phyloP scores from a whole-genome alignment of 1,140 invertebrate species.

The Schlechtendalia chinensis region DNA sequence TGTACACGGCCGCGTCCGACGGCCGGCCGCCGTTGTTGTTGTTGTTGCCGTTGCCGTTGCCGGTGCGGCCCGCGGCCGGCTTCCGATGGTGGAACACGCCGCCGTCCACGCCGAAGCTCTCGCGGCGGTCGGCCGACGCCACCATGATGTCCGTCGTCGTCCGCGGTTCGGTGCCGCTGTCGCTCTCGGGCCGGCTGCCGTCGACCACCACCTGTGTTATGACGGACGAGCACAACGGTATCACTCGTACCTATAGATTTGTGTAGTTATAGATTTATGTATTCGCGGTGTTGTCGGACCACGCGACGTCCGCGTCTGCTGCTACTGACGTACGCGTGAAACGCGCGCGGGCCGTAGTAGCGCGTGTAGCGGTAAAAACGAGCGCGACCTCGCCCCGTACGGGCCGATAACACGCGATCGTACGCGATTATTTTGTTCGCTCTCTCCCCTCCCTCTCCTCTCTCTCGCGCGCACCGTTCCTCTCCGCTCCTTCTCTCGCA shows the following conservation, averaged over 20 bases:
- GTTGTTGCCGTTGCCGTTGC: background rate
- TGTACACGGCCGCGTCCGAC: constrained; percentile 52
- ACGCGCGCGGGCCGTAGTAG: too few relatives aligned
- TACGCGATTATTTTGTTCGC: background rate
- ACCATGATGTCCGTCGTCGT: too few relatives aligned
- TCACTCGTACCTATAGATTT: too few relatives aligned
- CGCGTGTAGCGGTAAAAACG: background rate
- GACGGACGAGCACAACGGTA: background rate
- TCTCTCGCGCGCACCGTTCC: too few relatives aligned
- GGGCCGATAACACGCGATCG: background rate
- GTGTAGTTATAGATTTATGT: too few relatives aligned
- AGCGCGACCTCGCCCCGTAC: constrained; percentile 2
- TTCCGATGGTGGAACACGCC: constrained; percentile 31
- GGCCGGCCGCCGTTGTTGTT: constrained; percentile 45
- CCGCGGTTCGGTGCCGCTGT: too few relatives aligned
- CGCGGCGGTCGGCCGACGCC: constrained; percentile 45
- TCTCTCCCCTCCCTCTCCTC: background rate
- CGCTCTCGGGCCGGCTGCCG: background rate
- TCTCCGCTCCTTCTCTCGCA: too few relatives aligned
- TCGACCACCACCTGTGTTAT: background rate
- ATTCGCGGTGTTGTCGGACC: too few relatives aligned
- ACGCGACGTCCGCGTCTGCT: too few relatives aligned
- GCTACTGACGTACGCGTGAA: background rate
- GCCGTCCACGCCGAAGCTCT: constrained; percentile 37
- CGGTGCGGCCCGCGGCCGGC: too few relatives aligned